phyloP scores from a whole-genome alignment of 1,140 invertebrate species.

The Rhopalosiphum maidis region DNA sequence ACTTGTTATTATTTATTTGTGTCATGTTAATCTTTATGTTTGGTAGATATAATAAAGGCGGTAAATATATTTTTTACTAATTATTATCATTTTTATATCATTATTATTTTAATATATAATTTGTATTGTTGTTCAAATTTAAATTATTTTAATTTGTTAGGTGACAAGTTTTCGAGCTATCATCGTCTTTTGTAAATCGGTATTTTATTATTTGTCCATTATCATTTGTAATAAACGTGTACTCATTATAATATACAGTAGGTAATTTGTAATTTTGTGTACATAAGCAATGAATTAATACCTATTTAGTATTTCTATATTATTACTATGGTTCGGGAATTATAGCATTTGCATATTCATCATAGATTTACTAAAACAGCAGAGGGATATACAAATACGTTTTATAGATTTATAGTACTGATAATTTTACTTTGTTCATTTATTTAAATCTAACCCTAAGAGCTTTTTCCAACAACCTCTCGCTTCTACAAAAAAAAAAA shows the following conservation, averaged over 20 bases:
- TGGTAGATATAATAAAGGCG: not conserved
- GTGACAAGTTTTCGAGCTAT: not conserved
- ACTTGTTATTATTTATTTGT: not conserved
- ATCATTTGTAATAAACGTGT: conserved; percentile 22
- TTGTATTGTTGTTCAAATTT: conserved; percentile 25
- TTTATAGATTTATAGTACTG: too few relatives aligned
- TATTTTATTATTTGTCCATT: conserved; percentile 25
- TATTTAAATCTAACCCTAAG: too few relatives aligned
- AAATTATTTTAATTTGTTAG: not conserved
- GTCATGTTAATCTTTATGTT: conserved; percentile 27
- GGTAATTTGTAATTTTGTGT: not conserved
- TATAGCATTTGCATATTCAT: too few relatives aligned
- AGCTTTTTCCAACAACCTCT: too few relatives aligned
- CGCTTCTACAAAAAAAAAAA: too few relatives aligned
- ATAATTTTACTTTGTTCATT: too few relatives aligned
- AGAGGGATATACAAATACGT: too few relatives aligned
- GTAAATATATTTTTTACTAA: not conserved
- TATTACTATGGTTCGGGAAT: not conserved
- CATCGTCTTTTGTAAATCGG: not conserved
- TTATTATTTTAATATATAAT: not conserved
- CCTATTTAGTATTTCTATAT: not conserved
- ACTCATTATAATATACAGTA: not conserved
- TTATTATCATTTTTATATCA: conserved; percentile 27
- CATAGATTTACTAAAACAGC: too few relatives aligned
- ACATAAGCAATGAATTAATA: not conserved